Evolutionary conservation across 2,797 vertebrate species (phyloP).

Genomic region (Gambusia yucatana): DNA sequence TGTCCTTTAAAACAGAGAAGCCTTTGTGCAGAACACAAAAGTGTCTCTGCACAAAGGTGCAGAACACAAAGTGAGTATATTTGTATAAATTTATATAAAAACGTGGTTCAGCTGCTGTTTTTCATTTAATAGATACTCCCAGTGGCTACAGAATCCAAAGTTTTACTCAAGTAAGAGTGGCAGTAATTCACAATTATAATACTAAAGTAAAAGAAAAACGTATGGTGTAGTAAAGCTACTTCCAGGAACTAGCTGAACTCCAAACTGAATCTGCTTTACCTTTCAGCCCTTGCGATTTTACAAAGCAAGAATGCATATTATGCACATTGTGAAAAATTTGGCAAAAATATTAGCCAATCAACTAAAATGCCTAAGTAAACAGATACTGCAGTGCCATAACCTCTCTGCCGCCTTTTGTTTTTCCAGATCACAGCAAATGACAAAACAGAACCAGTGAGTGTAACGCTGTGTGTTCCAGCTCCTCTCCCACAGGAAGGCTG

Average conservation of each 20-base stretch:
- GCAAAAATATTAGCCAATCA: neutral
- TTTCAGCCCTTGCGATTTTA: neutral
- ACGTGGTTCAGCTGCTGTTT: neutral
- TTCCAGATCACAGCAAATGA: constrained; percentile 11
- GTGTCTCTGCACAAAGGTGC: neutral
- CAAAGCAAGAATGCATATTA: neutral
- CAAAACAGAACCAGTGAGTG: constrained; percentile 3
- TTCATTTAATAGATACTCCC: too few relatives aligned
- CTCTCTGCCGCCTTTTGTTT: constrained; percentile 18
- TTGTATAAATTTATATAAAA: neutral
- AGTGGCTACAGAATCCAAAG: too few relatives aligned
- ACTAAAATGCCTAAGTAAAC: neutral
- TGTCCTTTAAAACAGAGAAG: neutral
- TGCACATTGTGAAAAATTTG: neutral
- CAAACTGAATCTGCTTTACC: neutral
- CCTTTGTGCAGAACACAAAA: too few relatives aligned
- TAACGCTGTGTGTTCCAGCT: neutral
- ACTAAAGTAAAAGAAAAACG: neutral
- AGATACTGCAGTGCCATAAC: neutral
- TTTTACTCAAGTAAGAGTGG: too few relatives aligned
- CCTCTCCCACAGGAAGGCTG: neutral
- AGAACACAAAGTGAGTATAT: neutral
- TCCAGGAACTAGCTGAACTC: neutral
- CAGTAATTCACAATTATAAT: too few relatives aligned
- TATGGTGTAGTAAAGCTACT: neutral